Evolutionary conservation across 2,888 invertebrate genomes (phyloP).

Genomic region (Lissonota sp.): DNA sequence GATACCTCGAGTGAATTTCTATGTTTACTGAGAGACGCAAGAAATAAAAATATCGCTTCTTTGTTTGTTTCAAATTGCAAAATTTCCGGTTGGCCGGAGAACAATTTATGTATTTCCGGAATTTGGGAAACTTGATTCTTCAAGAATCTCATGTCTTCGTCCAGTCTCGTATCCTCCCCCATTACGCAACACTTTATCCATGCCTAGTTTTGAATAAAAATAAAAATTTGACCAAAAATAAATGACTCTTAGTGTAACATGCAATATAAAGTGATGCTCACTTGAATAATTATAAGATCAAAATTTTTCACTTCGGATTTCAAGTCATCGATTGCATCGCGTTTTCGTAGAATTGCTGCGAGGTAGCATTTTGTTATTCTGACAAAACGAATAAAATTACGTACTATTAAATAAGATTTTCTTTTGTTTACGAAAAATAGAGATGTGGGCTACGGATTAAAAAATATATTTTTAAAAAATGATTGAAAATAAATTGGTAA

Average conservation of each 20-base stretch:
- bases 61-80: conserved; percentile 73
- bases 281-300: conserved; percentile 77
- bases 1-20: conserved; percentile 73
- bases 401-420: too few relatives aligned
- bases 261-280: conserved; percentile 51
- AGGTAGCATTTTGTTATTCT: conserved; percentile 78
- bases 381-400: conserved; percentile 44
- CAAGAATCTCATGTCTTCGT: conserved; percentile 70
- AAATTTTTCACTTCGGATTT: conserved; percentile 75
- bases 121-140: conserved; percentile 73
- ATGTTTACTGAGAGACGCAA: conserved; percentile 73
- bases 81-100: conserved; percentile 69
- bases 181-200: conserved; percentile 80
- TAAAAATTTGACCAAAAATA: conserved; percentile 16
- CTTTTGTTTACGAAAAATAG: too few relatives aligned
- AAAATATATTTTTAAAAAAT: too few relatives aligned
- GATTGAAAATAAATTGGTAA: too few relatives aligned
- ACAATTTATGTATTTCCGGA: conserved; percentile 74
- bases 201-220: conserved; percentile 69
- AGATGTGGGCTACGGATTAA: too few relatives aligned
- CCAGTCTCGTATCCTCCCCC: conserved; percentile 67
- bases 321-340: conserved; percentile 68
- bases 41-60: conserved; percentile 76
- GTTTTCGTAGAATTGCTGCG: conserved; percentile 71
- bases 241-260: background rate